Evolutionary conservation across 37 sponge, comb jelly and placozoan species (phyloP).

Genomic region (Axinella damicornis): DNA sequence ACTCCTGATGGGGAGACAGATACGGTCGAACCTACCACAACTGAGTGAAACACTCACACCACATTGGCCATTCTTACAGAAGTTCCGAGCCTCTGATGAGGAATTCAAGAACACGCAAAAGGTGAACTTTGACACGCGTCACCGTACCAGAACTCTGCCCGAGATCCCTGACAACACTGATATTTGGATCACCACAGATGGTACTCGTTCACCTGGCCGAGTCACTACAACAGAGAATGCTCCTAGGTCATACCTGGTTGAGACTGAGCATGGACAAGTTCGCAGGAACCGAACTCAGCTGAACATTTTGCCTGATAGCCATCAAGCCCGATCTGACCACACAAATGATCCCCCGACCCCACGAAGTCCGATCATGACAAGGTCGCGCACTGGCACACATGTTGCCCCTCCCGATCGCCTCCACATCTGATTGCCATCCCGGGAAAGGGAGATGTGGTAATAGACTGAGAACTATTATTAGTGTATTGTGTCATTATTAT

Average conservation of each 20-base stretch:
- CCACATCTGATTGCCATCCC: not conserved
- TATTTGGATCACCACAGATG: too few species aligned
- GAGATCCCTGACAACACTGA: not conserved
- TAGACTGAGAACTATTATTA: too few species aligned
- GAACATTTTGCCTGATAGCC: not conserved
- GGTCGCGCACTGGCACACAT: not conserved
- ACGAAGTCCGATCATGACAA: constrained; percentile 4
- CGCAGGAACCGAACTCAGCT: constrained; percentile 31
- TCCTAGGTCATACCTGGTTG: constrained; percentile 46
- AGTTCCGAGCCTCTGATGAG: not conserved
- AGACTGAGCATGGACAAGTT: constrained; percentile 30
- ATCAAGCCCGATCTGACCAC: not conserved
- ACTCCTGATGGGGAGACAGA: constrained; percentile 19
- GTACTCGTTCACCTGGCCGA: not conserved
- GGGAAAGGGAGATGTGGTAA: constrained; percentile 30
- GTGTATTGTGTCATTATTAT: too few species aligned
- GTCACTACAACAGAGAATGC: constrained; percentile 12
- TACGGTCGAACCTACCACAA: constrained; percentile 31
- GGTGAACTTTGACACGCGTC: constrained; percentile 18
- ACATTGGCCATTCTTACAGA: constrained; percentile 5
- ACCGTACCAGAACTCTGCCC: not conserved
- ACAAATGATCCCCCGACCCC: not conserved
- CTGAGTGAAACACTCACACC: constrained; percentile 1
- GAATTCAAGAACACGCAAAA: constrained; percentile 24
- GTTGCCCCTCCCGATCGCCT: not conserved